phyloP scores from a whole-genome alignment of 2,888 invertebrate genomes.

The Hyppa rectilinea region DNA sequence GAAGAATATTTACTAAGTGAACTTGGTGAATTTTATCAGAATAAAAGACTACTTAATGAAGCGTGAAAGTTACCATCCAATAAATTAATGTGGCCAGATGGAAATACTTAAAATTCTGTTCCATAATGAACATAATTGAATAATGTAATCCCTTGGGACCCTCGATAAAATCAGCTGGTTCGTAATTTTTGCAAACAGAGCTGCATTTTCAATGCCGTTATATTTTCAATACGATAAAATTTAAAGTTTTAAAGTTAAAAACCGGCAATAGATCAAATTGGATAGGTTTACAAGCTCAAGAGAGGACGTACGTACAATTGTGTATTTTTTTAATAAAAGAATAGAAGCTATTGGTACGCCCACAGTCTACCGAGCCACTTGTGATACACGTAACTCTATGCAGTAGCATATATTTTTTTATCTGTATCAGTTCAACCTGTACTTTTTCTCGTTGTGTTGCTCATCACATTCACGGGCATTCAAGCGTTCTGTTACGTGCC shows the following conservation, averaged over 20 bases:
- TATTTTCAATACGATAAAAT: too few relatives aligned
- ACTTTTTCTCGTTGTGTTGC: slow-evolving; percentile 70
- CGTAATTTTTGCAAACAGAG: neutral
- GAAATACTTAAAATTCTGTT: slow-evolving; percentile 18
- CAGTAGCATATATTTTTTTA: slow-evolving; percentile 69
- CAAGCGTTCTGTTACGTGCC: slow-evolving; percentile 66
- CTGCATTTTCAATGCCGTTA: neutral
- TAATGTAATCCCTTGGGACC: slow-evolving; percentile 6
- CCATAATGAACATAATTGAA: slow-evolving; percentile 30
- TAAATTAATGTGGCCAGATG: slow-evolving; percentile 35
- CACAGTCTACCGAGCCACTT: slow-evolving; percentile 58
- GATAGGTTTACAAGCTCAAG: slow-evolving; percentile 9
- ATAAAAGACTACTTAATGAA: slow-evolving; percentile 24
- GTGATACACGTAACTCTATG: slow-evolving; percentile 65
- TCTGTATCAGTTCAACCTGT: slow-evolving; percentile 70
- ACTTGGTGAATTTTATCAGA: slow-evolving; percentile 2
- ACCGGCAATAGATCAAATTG: neutral
- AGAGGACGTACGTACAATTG: slow-evolving; percentile 5
- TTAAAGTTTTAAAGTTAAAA: neutral
- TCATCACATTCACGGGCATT: slow-evolving; percentile 72
- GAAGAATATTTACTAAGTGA: slow-evolving; percentile 29
- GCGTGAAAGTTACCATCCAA: slow-evolving; percentile 8
- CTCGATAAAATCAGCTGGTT: slow-evolving; percentile 13
- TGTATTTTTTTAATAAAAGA: slow-evolving; percentile 41
- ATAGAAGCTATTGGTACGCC: slow-evolving; percentile 33